Base-by-base conservation (phyloP, 2,113 vertebrate species). In the Takifugu flavidus region DNA sequence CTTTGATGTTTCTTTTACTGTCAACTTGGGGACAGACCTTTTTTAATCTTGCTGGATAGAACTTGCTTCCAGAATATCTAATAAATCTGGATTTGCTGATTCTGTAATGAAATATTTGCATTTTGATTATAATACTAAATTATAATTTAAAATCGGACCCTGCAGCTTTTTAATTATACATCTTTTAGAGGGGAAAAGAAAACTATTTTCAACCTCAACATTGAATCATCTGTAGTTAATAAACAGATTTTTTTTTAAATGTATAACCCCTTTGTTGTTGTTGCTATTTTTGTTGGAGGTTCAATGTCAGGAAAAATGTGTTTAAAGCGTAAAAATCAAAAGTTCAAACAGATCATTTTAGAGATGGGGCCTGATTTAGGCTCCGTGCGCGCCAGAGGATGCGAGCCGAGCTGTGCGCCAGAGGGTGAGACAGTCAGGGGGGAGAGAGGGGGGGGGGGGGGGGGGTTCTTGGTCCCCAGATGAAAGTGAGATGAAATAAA, bases 401-500 rank as follows among this genome's bases (percentile, higher is more conserved):
- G 75, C 59, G 20, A 91, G 90, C 86, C 88, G 92, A 92, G 92
- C 65, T 74, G 72, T 70, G 67, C 70, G 47, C 68, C 46, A 68
- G 46, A 74, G 20, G 45, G 57, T 14, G n/a, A 54, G 57, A 49
- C 43, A 43, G 0, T 10, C 28, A 53, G 15, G 5, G 27, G 8
- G 4, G 13, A 14, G 14, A 11, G 64, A 61, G 64, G 3, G 74
- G 70, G 69, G 77, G 94, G 91, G 87, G 89, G 87, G 89, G 91
- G 86, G 93, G 89, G 92, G 91, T 91, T 87, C 88, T 93, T 86
- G 89, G 89, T 91, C 88, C 83, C 80, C 75, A 95, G 92, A 98
- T 98, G 95, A 98, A 98, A 98, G 95, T 93, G 86, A 90, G 89
- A 86, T 89, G 90, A 93, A 94, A 98, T 94, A 97, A 98, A 96